These are phyloP conservation scores for Cataglyphis rosenhaueri DNA, from an alignment of 2,888 invertebrate genomes.

Conservation along the genomic window DNA sequence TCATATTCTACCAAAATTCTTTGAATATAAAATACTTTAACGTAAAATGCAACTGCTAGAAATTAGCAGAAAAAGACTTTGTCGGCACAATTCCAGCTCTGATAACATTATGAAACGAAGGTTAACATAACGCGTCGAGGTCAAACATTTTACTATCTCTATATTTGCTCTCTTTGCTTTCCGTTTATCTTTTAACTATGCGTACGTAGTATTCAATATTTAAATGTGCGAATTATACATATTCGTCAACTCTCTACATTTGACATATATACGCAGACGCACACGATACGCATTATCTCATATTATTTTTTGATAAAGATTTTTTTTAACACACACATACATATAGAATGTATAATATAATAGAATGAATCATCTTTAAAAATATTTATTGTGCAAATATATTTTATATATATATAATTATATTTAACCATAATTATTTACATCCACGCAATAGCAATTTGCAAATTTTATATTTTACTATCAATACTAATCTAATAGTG, in stretches of 20 bases:
- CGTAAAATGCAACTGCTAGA: not conserved
- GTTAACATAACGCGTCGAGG: not conserved
- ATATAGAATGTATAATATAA: not conserved
- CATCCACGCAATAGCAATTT: not conserved
- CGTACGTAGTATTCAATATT: not conserved
- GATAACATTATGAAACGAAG: not conserved
- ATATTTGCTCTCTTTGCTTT: not conserved
- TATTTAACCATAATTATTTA: not conserved
- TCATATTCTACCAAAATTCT: not conserved
- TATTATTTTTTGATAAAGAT: not conserved
- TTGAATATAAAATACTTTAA: not conserved
- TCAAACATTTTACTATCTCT: constrained; percentile 3
- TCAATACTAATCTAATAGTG: not conserved
- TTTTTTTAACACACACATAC: not conserved
- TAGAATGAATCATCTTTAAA: not conserved
- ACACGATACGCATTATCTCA: not conserved
- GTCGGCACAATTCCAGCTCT: not conserved
- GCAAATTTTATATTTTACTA: not conserved
- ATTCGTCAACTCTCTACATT: not conserved
- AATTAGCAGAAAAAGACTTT: not conserved
- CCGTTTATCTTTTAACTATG: not conserved
- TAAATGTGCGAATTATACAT: not conserved
- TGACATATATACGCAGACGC: not conserved
- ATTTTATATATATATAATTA: not conserved
- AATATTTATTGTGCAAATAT: not conserved